phyloP scores from a whole-genome alignment of 2,888 invertebrate genomes.

The Mechanitis messenoides region DNA sequence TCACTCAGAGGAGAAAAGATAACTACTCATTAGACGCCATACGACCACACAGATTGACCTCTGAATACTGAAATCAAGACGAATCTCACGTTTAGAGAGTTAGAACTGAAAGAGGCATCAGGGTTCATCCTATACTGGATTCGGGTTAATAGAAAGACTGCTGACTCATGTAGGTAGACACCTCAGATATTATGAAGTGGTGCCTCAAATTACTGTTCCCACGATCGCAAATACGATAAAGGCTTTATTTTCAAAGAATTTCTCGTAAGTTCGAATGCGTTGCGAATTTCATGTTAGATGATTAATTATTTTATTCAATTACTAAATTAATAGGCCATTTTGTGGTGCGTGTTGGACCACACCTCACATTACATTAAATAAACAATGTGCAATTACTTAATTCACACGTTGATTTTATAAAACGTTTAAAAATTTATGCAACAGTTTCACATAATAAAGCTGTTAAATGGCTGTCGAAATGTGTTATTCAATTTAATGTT shows the following conservation, averaged over 20 bases:
- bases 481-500: conserved; percentile 11
- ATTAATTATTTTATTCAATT: conserved; percentile 49
- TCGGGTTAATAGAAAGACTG: conserved; percentile 48
- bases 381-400: conserved; percentile 30
- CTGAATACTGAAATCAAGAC: conserved; percentile 9
- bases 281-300: conserved; percentile 35
- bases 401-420: conserved; percentile 29
- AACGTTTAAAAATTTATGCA: conserved; percentile 19
- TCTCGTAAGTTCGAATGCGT: conserved; percentile 23
- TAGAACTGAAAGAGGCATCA: conserved; percentile 12
- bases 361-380: conserved; percentile 31
- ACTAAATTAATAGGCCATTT: conserved; percentile 42
- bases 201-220: conserved; percentile 51
- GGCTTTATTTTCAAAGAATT: conserved; percentile 30
- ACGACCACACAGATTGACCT: conserved; percentile 43
- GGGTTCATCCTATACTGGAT: conserved; percentile 37
- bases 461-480: conserved; percentile 14
- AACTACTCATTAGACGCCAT: conserved; percentile 64
- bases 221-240: conserved; percentile 72
- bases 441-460: conserved; percentile 13
- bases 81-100: conserved; percentile 7
- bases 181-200: conserved; percentile 53
- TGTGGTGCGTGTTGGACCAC: conserved; percentile 41
- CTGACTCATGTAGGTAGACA: conserved; percentile 55
- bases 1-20: conserved; percentile 66